These are phyloP conservation scores for Teleiodes luculella DNA, from an alignment of 2,888 invertebrate genomes.

Conservation along the genomic window DNA sequence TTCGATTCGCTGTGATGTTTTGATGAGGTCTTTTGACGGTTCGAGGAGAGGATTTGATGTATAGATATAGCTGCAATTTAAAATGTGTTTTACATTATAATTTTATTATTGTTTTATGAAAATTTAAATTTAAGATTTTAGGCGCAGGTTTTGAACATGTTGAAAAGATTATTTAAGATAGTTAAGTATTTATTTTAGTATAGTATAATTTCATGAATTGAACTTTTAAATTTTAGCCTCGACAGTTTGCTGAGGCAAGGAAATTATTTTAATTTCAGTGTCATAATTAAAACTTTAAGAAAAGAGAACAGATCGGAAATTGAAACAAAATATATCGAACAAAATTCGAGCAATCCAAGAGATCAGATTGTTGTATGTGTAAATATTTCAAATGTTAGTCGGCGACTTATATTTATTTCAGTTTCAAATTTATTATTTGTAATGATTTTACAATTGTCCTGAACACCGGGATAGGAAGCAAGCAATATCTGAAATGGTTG, in stretches of 20 bases:
- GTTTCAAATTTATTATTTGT: conserved; percentile 16
- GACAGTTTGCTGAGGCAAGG: conserved; percentile 49
- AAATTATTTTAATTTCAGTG: conserved; percentile 58
- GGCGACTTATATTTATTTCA: conserved; percentile 17
- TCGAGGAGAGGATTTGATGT: conserved; percentile 72
- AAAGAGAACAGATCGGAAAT: conserved; percentile 45
- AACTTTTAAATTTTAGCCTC: conserved; percentile 56
- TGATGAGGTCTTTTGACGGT: conserved; percentile 75
- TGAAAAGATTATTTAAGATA: conserved; percentile 78
- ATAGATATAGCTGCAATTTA: conserved; percentile 76
- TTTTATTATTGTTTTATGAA: conserved; percentile 78
- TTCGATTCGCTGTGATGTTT: conserved; percentile 69
- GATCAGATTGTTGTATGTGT: conserved; percentile 43
- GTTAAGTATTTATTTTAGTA: conserved; percentile 78
- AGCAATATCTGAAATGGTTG: conserved; percentile 63
- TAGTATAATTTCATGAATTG: conserved; percentile 67
- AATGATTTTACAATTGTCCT: conserved; percentile 31
- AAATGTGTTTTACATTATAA: conserved; percentile 79
- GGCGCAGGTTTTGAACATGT: conserved; percentile 73
- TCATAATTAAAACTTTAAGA: conserved; percentile 58
- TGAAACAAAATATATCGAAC: conserved; percentile 39
- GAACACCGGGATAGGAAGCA: conserved; percentile 48
- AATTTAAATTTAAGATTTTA: conserved; percentile 71
- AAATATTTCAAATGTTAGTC: conserved; percentile 20
- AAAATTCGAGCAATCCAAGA: conserved; percentile 58